phyloP scores from a whole-genome alignment of 2,797 vertebrate species.

The Gobio occitaniae region DNA sequence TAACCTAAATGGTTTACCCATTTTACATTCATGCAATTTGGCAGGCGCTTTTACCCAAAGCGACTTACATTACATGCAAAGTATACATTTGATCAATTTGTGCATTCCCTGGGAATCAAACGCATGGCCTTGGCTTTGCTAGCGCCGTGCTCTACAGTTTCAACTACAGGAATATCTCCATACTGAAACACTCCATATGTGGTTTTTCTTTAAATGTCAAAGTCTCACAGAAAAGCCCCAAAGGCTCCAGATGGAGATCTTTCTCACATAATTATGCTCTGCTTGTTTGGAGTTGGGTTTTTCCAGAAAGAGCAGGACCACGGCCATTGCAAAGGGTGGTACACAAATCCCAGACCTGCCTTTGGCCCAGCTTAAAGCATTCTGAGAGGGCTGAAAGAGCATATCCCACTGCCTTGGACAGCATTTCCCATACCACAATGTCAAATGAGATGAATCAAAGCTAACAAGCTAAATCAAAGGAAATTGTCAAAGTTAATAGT shows the following conservation, averaged over 20 bases:
- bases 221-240: conserved; percentile 46
- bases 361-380: conserved; percentile 53
- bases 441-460: conserved; percentile 51
- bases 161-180: conserved; percentile 6
- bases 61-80: background rate
- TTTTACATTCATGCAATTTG: background rate
- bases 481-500: conserved; percentile 57
- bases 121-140: background rate
- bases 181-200: conserved; percentile 52
- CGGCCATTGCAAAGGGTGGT: conserved; percentile 48
- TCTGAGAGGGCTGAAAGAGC: conserved; percentile 39
- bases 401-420: conserved; percentile 40
- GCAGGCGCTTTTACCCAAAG: background rate
- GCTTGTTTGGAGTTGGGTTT: conserved; percentile 36
- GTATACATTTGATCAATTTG: background rate
- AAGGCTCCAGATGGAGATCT: conserved; percentile 53
- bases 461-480: conserved; percentile 44
- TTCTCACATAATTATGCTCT: conserved; percentile 53
- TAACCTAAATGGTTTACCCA: background rate
- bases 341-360: conserved; percentile 34
- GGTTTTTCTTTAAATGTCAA: conserved; percentile 56
- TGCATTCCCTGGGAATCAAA: conserved; percentile 1
- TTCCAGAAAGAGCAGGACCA: conserved; percentile 37
- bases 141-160: background rate
- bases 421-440: conserved; percentile 43